Evolutionary conservation across 2,113 vertebrate species (phyloP), one percentile per base, ranked within the genome.

Genomic region (Grallaria varia): DNA sequence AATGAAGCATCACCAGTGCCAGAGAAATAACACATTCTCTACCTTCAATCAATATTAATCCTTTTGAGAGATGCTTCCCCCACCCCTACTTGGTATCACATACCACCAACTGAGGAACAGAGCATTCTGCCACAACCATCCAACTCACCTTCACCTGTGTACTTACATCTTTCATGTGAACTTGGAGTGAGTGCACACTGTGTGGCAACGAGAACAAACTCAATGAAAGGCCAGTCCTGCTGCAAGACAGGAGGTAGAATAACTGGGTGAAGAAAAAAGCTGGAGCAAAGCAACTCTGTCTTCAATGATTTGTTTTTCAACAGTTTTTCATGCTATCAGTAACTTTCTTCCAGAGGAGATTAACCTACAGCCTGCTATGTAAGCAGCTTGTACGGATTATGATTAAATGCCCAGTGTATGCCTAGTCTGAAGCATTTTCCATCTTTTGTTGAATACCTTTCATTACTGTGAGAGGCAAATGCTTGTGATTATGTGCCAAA

Each of bases 41-140:
- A 33, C 19, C 15, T 73, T 62, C 44, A 69, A 13, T 35, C 62
- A 63, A 8, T 10, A 39, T 20, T 10, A 24, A 35, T 31, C 9
- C 47, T 78, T 68, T 47, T 25, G 35, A 90, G 50, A 45, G 2
- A 39, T 13, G 40, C 14, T 42, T 28, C 22, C 30, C 49, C 2
- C 24, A 9, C 4, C 5, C 14, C 4, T 1, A 1, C 39, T 2
- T 35, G 30, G 8, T 23, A 39, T 62, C 5, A 16, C 13, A 19
- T 11, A 27, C 20, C 53, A 86, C 1, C 11, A 40, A 5, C 25
- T 14, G 16, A 7, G 42, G 24, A 81, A 62, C 16, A 53, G n/a
- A 86, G 45, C n/a, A 78, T 40, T 93, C 22, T 63, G 52, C 47
- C 55, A 25, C 6, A 10, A 30, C 19, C 20, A 9, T 13, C 12